Percentiles rank a stretch among this genome's conserved stretches.
Evolutionary conservation across 2,113 vertebrate species (phyloP).

Genomic region (Scatophagus argus): DNA sequence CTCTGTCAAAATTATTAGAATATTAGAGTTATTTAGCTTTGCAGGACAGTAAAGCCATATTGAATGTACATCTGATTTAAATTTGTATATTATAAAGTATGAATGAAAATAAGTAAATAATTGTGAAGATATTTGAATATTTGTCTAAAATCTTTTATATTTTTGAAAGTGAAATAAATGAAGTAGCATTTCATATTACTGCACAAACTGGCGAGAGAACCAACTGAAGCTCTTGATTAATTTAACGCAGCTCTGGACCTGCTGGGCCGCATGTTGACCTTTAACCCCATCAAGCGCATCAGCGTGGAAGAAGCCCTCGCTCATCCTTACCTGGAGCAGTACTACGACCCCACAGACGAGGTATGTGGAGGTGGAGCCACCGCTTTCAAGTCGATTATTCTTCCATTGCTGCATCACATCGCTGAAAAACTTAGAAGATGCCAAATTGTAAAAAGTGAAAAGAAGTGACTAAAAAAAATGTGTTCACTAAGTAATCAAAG

Average conservation of each 20-base stretch:
- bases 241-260: slow-evolving; percentile 87
- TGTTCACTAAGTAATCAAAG: neutral
- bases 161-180: neutral
- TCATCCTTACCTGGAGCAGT: slow-evolving; percentile 93
- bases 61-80: neutral
- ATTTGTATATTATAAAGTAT: neutral
- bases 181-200: neutral
- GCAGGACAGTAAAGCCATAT: neutral
- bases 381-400: no score
- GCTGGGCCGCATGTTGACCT: slow-evolving; percentile 92
- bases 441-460: neutral
- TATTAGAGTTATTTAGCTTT: neutral
- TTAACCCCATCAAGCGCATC: slow-evolving; percentile 93
- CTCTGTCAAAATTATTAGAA: neutral
- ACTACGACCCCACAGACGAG: slow-evolving; percentile 93
- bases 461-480: neutral
- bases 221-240: slow-evolving; percentile 9
- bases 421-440: neutral
- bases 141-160: neutral
- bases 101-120: neutral
- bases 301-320: slow-evolving; percentile 91
- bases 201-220: neutral
- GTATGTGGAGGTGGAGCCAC: slow-evolving; percentile 61
- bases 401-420: neutral
- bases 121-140: neutral